Evolutionary conservation across 2,888 invertebrate species (phyloP), one percentile per base, ranked within the genome.

Genomic region (Rhimphoctona megacephalus): DNA sequence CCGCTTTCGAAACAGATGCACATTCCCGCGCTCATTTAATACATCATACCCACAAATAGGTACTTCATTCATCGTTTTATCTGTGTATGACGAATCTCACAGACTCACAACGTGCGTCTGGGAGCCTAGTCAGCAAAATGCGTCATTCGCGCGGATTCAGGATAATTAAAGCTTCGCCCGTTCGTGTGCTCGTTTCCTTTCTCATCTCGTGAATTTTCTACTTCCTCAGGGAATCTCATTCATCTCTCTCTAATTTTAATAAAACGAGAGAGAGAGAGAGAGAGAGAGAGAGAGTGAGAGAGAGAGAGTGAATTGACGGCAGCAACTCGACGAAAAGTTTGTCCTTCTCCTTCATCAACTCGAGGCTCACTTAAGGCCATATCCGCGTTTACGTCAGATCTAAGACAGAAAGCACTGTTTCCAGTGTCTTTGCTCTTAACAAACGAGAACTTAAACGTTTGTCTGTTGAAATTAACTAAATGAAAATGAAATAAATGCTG

Each of bases 151-250:
- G 70, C 72, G 67, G 83, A 83, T 81, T 81, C 54, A 30, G 61
- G 61, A 86, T 83, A 86, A 86, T 86, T 86, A 86, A 83, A 86
- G 86, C 83, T 54, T 64, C 70, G 43, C 57, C 61, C 30, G 30
- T 67, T 39, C 43, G 57, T 67, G 69, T 22, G 46, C 81, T 77
- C 81, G 85, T 81, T 81, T 66, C 81, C 52, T n/a, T 77, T 66
- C 66, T 70, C 84, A 46, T 79, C 64, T 73, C 61, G 57, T 70
- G 22, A 72, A 39, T 77, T 54, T 69, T 69, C 54, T 57, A 30
- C 49, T 69, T 69, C 81, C 66, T 49, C 57, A 36, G 66, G 81
- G 52, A 70, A 77, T 81, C 70, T 67, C 70, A 82, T 73, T 61
- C 78, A 25, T 22, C 70, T 46, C 39, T 25, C 77, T 81, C 83